phyloP scores from a whole-genome alignment of 2,888 invertebrate species.

The Petrolisthes cinctipes region DNA sequence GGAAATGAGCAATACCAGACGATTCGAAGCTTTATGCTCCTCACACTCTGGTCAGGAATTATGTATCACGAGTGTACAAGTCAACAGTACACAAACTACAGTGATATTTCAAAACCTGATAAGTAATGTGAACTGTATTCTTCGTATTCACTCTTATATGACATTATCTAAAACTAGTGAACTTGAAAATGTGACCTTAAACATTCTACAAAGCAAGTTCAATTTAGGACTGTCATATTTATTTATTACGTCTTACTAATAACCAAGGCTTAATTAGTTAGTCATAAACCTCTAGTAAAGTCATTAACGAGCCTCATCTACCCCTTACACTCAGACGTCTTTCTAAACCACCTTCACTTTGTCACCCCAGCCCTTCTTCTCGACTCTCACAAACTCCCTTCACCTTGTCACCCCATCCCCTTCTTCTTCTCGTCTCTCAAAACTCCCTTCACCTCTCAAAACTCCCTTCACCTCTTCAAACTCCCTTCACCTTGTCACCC shows the following conservation, averaged over 20 bases:
- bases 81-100: too few relatives aligned
- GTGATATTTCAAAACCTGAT: too few relatives aligned
- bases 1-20: too few relatives aligned
- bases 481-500: background rate
- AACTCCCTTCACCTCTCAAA: background rate
- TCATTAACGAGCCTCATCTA: background rate
- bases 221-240: background rate
- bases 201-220: background rate
- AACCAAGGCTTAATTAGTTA: background rate
- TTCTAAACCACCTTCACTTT: too few relatives aligned
- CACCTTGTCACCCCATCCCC: background rate
- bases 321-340: background rate
- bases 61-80: too few relatives aligned
- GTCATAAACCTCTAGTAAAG: background rate
- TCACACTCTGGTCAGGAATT: too few relatives aligned
- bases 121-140: too few relatives aligned
- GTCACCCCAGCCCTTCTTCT: background rate
- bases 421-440: background rate
- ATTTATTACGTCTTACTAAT: background rate
- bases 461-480: background rate
- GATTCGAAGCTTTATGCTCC: too few relatives aligned
- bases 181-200: background rate
- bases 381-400: background rate
- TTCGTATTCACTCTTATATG: too few relatives aligned
- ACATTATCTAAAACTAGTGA: too few relatives aligned